phyloP scores from a whole-genome alignment of 2,797 vertebrate species.

The Spinus pinus region DNA sequence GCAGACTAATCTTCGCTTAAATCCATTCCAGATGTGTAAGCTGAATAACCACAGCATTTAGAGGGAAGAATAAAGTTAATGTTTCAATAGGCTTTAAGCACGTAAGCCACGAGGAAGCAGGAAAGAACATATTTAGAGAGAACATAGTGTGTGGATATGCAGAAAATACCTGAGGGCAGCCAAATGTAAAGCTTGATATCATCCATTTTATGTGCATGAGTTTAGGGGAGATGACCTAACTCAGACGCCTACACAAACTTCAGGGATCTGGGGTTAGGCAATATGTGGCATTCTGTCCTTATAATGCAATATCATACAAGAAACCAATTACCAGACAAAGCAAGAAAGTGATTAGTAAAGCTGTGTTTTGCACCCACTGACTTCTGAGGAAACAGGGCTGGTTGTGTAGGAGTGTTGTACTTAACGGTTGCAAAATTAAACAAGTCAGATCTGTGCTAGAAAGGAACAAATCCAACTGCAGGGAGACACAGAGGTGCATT shows the following conservation, averaged over 20 bases:
- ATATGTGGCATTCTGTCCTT: background rate
- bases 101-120: slow-evolving; percentile 1
- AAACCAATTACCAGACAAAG: background rate
- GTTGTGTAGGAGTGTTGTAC: background rate
- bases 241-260: background rate
- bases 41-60: slow-evolving; percentile 22
- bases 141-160: fast-evolving
- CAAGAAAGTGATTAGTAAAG: background rate
- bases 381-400: background rate
- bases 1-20: slow-evolving; percentile 21
- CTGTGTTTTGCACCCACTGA: background rate
- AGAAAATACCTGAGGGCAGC: background rate
- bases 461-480: background rate
- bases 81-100: slow-evolving; percentile 23
- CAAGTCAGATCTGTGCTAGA: slow-evolving; percentile 8
- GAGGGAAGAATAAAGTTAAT: slow-evolving; percentile 31
- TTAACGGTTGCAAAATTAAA: background rate
- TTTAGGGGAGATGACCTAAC: background rate
- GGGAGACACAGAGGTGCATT: slow-evolving; percentile 34
- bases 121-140: slow-evolving; percentile 14
- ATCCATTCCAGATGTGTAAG: slow-evolving; percentile 57
- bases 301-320: background rate
- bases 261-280: background rate
- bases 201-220: background rate
- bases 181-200: background rate